These are phyloP conservation scores for Symphodus melops DNA, from an alignment of 2,113 vertebrate species.

Conservation along the genomic window DNA sequence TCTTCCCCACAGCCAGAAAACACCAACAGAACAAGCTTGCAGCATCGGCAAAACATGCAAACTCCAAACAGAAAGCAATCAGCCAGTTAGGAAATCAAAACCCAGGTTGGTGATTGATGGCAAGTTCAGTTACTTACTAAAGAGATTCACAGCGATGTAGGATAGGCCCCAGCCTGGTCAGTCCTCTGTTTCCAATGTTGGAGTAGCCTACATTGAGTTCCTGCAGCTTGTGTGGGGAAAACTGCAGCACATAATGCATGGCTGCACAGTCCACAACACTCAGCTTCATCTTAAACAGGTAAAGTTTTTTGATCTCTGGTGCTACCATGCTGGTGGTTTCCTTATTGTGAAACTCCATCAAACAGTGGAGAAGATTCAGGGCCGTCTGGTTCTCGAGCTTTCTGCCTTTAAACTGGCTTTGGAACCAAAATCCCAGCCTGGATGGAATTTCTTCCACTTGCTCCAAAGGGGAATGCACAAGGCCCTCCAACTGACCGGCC, in stretches of 20 bases:
- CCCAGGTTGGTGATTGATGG: too few relatives aligned
- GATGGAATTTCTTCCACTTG: conserved; percentile 19
- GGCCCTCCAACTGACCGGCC: conserved; percentile 62
- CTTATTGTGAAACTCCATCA: conserved; percentile 74
- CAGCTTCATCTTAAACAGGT: conserved; percentile 80
- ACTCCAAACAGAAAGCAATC: conserved; percentile 1
- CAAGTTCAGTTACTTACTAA: conserved; percentile 70
- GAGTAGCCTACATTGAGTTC: conserved; percentile 80
- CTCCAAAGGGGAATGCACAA: conserved; percentile 44
- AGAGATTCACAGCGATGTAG: conserved; percentile 77
- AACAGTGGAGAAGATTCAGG: conserved; percentile 77
- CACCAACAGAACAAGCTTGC: too few relatives aligned
- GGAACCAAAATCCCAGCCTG: conserved; percentile 70
- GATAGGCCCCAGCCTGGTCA: conserved; percentile 66
- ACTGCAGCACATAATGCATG: conserved; percentile 76
- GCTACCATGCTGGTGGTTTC: conserved; percentile 58
- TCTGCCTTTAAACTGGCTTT: conserved; percentile 59
- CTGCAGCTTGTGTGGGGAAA: conserved; percentile 65
- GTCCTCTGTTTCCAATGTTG: conserved; percentile 77
- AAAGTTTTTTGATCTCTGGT: conserved; percentile 69
- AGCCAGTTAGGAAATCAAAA: neutral
- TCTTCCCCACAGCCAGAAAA: too few relatives aligned
- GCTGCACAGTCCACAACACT: conserved; percentile 78
- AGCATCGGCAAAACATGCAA: neutral
- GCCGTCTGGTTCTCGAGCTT: conserved; percentile 61